Evolutionary conservation across 2,888 invertebrate genomes (phyloP).

Genomic region (Stenotaenia linearis): DNA sequence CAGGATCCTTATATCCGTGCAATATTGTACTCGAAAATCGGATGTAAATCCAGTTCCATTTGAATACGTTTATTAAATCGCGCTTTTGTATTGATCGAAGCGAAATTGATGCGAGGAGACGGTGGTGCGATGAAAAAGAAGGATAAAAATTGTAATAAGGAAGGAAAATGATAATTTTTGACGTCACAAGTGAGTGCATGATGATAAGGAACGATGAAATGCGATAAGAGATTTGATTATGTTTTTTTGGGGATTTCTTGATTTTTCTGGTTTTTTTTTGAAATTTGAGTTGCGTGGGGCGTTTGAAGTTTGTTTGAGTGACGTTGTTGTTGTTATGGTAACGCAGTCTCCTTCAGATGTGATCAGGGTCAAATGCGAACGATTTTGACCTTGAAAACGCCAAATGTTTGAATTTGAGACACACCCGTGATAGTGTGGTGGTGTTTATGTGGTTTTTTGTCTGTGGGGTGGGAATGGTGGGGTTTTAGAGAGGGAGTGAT

Average conservation of each 20-base stretch:
- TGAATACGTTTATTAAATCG: not conserved
- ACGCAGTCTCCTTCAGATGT: not conserved
- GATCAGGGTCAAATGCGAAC: not conserved
- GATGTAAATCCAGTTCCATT: not conserved
- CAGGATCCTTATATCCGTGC: not conserved
- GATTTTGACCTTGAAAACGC: not conserved
- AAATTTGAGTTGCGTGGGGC: too few relatives aligned
- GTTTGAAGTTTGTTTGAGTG: not conserved
- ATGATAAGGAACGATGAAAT: too few relatives aligned
- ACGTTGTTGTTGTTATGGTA: not conserved
- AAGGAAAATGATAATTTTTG: not conserved
- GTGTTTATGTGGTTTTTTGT: not conserved
- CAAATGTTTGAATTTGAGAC: not conserved
- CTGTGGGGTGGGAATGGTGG: not conserved
- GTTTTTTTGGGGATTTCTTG: too few relatives aligned
- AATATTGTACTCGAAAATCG: not conserved
- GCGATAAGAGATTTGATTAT: too few relatives aligned
- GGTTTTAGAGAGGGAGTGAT: too few relatives aligned
- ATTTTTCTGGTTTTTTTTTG: too few relatives aligned
- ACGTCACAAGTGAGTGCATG: too few relatives aligned
- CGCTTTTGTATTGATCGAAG: not conserved
- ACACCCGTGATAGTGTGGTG: too few relatives aligned
- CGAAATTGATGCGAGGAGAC: not conserved
- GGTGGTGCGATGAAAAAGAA: not conserved
- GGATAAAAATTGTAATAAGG: not conserved